Conservation (phyloP, 2,888 invertebrate species). For the Gasteruption jaculator region DNA sequence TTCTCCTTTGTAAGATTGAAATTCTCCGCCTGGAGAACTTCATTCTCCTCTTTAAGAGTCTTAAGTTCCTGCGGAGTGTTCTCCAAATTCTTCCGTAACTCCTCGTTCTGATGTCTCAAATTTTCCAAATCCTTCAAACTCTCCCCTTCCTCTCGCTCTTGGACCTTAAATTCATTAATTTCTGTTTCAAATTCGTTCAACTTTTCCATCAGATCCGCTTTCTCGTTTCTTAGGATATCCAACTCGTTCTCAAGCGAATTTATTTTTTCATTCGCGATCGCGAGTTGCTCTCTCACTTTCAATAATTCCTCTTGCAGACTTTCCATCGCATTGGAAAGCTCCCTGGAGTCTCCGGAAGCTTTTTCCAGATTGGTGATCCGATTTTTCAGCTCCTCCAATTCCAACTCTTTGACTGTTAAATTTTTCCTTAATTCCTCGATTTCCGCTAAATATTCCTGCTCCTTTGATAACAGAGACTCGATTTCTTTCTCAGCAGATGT, state of each 20-base stretch:
- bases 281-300: constrained; percentile 13
- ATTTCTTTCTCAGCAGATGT: constrained; percentile 26
- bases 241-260: constrained; percentile 12
- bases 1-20: constrained; percentile 16
- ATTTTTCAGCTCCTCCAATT: constrained; percentile 22
- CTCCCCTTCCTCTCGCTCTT: too few relatives aligned
- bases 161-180: constrained; percentile 12
- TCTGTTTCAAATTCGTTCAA: constrained; percentile 12
- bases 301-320: constrained; percentile 19
- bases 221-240: constrained; percentile 12
- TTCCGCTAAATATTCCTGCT: constrained; percentile 17
- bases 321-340: constrained; percentile 17
- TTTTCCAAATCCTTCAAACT: too few relatives aligned
- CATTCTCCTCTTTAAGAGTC: constrained; percentile 17
- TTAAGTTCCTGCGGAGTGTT: too few relatives aligned
- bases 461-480: constrained; percentile 24
- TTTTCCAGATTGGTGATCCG: constrained; percentile 21
- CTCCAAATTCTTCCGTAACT: too few relatives aligned
- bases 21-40: constrained; percentile 17
- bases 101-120: too few relatives aligned
- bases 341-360: constrained; percentile 20
- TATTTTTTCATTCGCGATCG: constrained; percentile 8
- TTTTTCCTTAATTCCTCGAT: constrained; percentile 1
- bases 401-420: too few relatives aligned
- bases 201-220: constrained; percentile 7